These are phyloP conservation scores for Montipora foliosa DNA, from an alignment of 64 coral and sea anemone species.

Conservation along the genomic window DNA sequence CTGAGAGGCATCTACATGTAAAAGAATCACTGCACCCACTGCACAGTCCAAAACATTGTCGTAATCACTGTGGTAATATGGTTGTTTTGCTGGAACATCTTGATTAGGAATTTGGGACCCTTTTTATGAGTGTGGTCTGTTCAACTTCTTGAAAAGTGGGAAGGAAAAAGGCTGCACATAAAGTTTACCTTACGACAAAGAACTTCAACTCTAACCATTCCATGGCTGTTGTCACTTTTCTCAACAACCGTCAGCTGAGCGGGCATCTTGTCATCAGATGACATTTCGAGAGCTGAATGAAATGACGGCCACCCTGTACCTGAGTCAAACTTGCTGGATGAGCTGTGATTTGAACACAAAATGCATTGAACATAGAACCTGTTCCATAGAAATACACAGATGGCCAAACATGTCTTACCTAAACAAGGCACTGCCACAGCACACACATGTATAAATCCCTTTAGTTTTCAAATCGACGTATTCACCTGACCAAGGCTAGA, in stretches of 20 bases:
- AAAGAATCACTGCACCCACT: no score
- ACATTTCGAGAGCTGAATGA: constrained; percentile 60
- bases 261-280: background rate
- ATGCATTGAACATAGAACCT: background rate
- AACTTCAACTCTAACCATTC: constrained; percentile 94
- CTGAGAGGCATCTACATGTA: no score
- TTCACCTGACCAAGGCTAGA: constrained; percentile 87
- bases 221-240: constrained; percentile 81
- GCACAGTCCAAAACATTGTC: no score
- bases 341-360: constrained; percentile 49
- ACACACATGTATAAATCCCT: constrained; percentile 81
- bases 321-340: constrained; percentile 86
- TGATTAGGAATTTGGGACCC: no score
- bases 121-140: no score
- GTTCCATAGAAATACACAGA: background rate
- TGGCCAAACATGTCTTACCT: constrained; percentile 22
- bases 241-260: constrained; percentile 52
- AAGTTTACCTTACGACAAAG: constrained; percentile 82
- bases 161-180: background rate
- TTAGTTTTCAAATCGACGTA: constrained; percentile 71
- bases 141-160: background rate
- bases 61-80: no score
- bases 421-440: constrained; percentile 86
- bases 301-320: constrained; percentile 95
- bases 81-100: no score